phyloP scores from a whole-genome alignment of 2,113 vertebrate species.

The Clarias gariepinus region DNA sequence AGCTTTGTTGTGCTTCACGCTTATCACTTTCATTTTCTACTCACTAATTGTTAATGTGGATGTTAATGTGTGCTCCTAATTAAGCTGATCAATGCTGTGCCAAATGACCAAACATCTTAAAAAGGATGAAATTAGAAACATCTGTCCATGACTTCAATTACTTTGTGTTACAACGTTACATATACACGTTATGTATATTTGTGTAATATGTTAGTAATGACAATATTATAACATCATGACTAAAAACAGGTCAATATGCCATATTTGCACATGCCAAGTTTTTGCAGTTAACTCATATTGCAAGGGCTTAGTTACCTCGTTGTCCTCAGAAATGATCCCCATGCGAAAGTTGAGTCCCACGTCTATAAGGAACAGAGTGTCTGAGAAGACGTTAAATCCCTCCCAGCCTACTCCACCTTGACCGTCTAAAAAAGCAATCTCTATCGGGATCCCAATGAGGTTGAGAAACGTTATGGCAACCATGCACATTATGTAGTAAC shows the following conservation, averaged over 20 bases:
- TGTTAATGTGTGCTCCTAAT: background rate
- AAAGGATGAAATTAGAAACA: background rate
- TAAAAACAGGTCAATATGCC: background rate
- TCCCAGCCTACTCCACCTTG: constrained; percentile 21
- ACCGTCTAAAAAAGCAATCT: constrained; percentile 54
- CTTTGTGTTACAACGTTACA: background rate
- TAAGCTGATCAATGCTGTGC: background rate
- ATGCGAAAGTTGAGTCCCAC: constrained; percentile 52
- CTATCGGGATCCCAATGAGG: constrained; percentile 54
- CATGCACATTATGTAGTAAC: constrained; percentile 52
- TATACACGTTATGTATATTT: background rate
- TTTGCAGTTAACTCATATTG: background rate
- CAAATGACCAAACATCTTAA: too few relatives aligned
- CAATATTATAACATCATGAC: background rate
- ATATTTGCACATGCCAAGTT: background rate
- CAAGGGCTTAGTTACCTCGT: constrained; percentile 45
- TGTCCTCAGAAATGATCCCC: constrained; percentile 47
- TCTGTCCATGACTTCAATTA: background rate
- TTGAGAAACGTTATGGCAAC: constrained; percentile 50
- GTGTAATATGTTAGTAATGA: background rate
- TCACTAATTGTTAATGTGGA: background rate
- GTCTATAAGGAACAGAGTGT: constrained; percentile 50
- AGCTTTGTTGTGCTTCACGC: background rate
- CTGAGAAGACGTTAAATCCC: constrained; percentile 53
- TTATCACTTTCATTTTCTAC: background rate